Conservation (phyloP, 64 coral and sea anemone genomes). For the Porites australiensis region DNA sequence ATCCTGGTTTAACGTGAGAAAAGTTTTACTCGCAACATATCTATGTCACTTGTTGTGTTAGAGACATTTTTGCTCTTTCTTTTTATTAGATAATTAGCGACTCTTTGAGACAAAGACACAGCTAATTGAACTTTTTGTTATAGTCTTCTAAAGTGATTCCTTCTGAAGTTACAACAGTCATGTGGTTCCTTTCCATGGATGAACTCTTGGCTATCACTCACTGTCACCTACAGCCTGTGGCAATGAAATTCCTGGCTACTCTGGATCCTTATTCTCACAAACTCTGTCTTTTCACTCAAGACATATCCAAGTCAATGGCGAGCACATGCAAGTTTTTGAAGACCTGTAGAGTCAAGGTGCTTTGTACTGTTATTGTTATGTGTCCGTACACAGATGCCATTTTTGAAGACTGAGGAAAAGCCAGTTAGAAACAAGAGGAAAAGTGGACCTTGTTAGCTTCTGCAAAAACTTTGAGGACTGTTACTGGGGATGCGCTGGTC, state of each 20-base stretch:
- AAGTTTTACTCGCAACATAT: too few species aligned
- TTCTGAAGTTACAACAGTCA: conserved; percentile 75
- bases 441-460: too few species aligned
- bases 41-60: too few species aligned
- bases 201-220: conserved; percentile 73
- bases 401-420: too few species aligned
- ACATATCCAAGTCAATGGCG: conserved; percentile 61
- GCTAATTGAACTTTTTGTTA: not conserved
- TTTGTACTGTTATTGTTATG: not conserved
- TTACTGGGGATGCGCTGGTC: too few species aligned
- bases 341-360: conserved; percentile 75
- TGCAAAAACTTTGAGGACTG: too few species aligned
- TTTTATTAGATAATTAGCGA: too few species aligned
- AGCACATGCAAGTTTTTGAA: conserved; percentile 84
- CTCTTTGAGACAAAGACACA: too few species aligned
- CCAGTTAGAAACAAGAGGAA: too few species aligned
- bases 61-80: too few species aligned
- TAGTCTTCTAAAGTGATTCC: conserved; percentile 70
- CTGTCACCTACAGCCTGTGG: conserved; percentile 21
- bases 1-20: too few species aligned
- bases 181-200: conserved; percentile 89
- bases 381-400: too few species aligned
- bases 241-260: conserved; percentile 68
- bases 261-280: conserved; percentile 72
- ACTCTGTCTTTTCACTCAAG: conserved; percentile 30